Conservation (phyloP, 2,888 invertebrate species). For the Ischnura elegans region DNA sequence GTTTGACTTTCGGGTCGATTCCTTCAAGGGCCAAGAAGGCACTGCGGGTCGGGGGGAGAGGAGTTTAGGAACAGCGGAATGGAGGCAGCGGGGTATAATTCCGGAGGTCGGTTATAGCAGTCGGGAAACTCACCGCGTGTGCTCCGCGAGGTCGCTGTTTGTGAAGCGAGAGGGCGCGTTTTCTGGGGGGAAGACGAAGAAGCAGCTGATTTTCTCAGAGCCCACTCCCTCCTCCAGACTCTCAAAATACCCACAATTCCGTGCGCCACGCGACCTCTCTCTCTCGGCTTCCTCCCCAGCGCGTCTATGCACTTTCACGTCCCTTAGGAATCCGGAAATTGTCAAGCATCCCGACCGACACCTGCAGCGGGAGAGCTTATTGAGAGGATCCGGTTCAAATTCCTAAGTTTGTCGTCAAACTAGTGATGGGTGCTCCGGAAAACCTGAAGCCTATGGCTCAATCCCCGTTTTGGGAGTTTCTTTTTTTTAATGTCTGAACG, state of each 20-base stretch:
- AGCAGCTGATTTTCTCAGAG: neutral
- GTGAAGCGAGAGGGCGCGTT: neutral
- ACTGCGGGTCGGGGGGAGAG: neutral
- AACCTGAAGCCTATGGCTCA: too few species aligned
- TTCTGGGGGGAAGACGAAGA: too few species aligned
- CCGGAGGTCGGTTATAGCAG: neutral
- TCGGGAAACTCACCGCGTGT: neutral
- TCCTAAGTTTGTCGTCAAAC: neutral
- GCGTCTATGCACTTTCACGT: neutral
- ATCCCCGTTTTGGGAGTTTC: too few species aligned
- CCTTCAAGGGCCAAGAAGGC: too few species aligned
- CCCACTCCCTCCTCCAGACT: neutral
- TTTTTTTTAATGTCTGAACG: too few species aligned
- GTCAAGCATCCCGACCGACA: neutral
- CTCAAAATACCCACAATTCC: neutral
- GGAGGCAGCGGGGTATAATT: neutral
- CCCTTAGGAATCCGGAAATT: neutral
- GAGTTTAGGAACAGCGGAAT: neutral
- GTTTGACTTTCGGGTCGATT: neutral
- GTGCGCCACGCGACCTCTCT: neutral
- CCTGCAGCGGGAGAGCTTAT: neutral
- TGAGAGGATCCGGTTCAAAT: neutral
- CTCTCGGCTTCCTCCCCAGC: neutral
- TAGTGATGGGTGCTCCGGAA: too few species aligned
- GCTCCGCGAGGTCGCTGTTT: neutral